Conservation (phyloP, 2,113 vertebrate genomes). For the Ceuthmochares aereus region DNA sequence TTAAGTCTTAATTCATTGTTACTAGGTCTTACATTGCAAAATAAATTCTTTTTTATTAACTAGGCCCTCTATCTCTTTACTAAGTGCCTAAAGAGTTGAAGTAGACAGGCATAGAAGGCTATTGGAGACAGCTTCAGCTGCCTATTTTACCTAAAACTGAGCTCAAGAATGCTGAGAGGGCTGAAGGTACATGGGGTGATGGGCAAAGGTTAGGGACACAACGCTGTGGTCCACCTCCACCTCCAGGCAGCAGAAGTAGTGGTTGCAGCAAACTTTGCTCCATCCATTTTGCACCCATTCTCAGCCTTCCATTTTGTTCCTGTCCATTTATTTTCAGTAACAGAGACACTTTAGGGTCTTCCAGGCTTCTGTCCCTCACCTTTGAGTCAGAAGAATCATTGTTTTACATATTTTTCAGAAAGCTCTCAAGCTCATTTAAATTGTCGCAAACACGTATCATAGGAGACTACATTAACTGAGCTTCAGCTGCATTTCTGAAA, state of each 20-base stretch:
- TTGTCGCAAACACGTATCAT: not conserved
- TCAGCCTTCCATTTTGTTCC: not conserved
- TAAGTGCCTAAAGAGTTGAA: not conserved
- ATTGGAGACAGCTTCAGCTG: not conserved
- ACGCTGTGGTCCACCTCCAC: fast-evolving
- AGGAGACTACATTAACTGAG: not conserved
- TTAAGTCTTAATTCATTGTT: not conserved
- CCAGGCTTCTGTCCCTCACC: not conserved
- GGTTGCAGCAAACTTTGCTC: not conserved
- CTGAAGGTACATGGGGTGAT: fast-evolving
- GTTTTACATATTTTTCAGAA: not conserved
- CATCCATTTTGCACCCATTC: not conserved
- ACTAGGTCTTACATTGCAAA: not conserved
- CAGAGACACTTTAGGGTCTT: not conserved
- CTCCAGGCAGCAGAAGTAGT: not conserved
- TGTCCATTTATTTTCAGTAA: not conserved
- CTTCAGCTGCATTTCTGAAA: conserved; percentile 3
- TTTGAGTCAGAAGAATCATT: not conserved
- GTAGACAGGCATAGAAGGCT: not conserved
- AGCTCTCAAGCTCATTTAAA: not conserved
- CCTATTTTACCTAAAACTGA: not conserved
- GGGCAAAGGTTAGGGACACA: not conserved
- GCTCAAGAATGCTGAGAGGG: not conserved
- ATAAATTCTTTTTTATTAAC: not conserved
- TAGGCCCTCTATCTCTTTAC: not conserved